Percentiles rank a stretch among this genome's conserved stretches.
Evolutionary conservation across 2,888 invertebrate genomes (phyloP).

Genomic region (Sminthurinus aureus): DNA sequence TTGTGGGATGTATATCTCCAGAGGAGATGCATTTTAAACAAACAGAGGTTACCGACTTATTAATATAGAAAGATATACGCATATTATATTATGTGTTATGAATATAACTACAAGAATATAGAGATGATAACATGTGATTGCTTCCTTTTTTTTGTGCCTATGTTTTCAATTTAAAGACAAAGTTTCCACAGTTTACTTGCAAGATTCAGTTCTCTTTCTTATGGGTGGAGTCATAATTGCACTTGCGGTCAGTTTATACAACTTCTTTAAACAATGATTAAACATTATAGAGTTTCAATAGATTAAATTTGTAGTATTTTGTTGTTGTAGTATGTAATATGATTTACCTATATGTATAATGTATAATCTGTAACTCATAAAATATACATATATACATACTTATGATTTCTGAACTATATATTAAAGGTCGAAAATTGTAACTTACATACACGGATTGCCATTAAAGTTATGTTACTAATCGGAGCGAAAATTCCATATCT

Average conservation of each 20-base stretch:
- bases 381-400: not conserved
- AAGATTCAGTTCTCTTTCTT: conserved; percentile 56
- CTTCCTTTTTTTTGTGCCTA: not conserved
- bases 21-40: too few relatives aligned
- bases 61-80: too few relatives aligned
- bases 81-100: too few relatives aligned
- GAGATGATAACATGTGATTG: not conserved
- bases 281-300: not conserved
- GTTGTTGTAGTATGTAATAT: too few relatives aligned
- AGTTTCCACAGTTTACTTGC: conserved; percentile 53
- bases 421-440: conserved; percentile 64
- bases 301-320: not conserved
- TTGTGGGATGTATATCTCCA: too few relatives aligned
- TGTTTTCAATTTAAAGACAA: conserved; percentile 43
- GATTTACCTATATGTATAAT: too few relatives aligned
- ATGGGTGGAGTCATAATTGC: conserved; percentile 66
- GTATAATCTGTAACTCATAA: too few relatives aligned
- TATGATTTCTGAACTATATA: not conserved
- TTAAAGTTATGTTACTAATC: conserved; percentile 63
- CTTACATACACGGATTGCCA: conserved; percentile 66
- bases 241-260: conserved; percentile 61
- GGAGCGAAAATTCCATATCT: conserved; percentile 65
- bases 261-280: too few relatives aligned
- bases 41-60: too few relatives aligned
- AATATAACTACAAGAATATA: not conserved